Evolutionary conservation across 2,797 vertebrate genomes (phyloP), one percentile per base, ranked within the genome.

Genomic region (Hydrolagus colliei): DNA sequence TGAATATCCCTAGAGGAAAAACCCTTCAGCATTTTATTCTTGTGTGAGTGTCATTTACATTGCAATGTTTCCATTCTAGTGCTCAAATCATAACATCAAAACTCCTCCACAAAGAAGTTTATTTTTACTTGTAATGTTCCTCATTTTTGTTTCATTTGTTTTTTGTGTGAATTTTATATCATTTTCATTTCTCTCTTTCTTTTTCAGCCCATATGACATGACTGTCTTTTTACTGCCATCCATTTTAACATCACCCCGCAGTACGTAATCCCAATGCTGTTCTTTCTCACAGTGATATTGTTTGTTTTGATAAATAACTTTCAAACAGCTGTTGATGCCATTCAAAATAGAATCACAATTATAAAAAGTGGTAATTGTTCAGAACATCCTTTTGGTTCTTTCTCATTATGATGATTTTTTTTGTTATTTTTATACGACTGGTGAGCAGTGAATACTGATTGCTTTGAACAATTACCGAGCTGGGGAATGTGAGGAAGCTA

Each of bases 181-280:
- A 79, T 63, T 65, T 77, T 77, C 41, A 52, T 52, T 41, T 77
- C 61, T 63, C 62, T 78, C 76, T 79, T 79, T 79, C n/a, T 79
- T 74, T 74, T 74, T 35, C 77, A 79, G 77, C 77, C 77, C 77
- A 65, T 79, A 63, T 79, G 77, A 79, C 77, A 65, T 79, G 77
- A 63, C 18, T 79, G 77, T 65, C 12, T 80, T 80, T 80, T 27
- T 67, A 35, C 62, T 80, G 78, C 62, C 78, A 80, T 67, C 78
- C 78, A 80, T 80, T 80, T 80, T 80, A 80, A 80, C 62, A 67
- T 80, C 78, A 80, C 13, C 67, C 22, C 13, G 16, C 78, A 65
- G 63, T 80, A 80, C 27, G 27, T 80, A 80, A 80, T 35, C 63
- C 62, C 67, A 22, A 16, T 27, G 22, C 14, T 80, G 78, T 22